Evolutionary conservation across 1,140 invertebrate species (phyloP).

Genomic region (Heliothis subflexa): DNA sequence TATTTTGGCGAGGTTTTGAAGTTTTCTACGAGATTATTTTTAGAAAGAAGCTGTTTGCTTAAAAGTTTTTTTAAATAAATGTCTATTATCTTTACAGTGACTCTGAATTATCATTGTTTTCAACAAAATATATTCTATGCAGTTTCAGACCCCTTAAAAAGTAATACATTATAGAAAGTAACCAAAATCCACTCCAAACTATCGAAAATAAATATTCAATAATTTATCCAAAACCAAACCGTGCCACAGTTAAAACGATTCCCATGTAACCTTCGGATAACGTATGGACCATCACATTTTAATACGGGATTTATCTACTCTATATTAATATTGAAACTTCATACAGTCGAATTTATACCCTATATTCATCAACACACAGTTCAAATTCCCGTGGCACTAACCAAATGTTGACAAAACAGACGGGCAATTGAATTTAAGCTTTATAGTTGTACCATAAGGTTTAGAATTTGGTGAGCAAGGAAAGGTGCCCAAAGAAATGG

Average conservation of each 20-base stretch:
- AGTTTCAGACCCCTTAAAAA: too few relatives aligned
- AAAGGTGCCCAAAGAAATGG: not conserved
- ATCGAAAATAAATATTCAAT: slow-evolving; percentile 31
- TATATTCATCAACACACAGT: slow-evolving; percentile 53
- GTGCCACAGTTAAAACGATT: slow-evolving; percentile 77
- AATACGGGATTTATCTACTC: slow-evolving; percentile 79
- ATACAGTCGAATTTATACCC: slow-evolving; percentile 59
- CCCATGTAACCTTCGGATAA: slow-evolving; percentile 74
- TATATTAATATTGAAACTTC: slow-evolving; percentile 44
- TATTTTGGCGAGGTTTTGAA: too few relatives aligned
- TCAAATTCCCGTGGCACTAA: slow-evolving; percentile 47
- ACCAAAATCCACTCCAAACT: not conserved
- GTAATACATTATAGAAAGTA: too few relatives aligned
- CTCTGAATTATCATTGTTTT: too few relatives aligned
- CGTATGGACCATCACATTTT: slow-evolving; percentile 79
- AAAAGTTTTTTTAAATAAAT: too few relatives aligned
- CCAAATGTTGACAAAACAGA: not conserved
- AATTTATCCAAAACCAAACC: slow-evolving; percentile 16
- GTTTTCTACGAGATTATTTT: too few relatives aligned
- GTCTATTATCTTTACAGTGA: too few relatives aligned
- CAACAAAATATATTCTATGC: too few relatives aligned
- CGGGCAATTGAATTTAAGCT: not conserved
- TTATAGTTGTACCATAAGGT: not conserved
- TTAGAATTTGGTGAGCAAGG: not conserved
- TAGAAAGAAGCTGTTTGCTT: too few relatives aligned